Base-by-base conservation (phyloP, 1,140 invertebrate species). In the Druon quercuslanigerum region DNA sequence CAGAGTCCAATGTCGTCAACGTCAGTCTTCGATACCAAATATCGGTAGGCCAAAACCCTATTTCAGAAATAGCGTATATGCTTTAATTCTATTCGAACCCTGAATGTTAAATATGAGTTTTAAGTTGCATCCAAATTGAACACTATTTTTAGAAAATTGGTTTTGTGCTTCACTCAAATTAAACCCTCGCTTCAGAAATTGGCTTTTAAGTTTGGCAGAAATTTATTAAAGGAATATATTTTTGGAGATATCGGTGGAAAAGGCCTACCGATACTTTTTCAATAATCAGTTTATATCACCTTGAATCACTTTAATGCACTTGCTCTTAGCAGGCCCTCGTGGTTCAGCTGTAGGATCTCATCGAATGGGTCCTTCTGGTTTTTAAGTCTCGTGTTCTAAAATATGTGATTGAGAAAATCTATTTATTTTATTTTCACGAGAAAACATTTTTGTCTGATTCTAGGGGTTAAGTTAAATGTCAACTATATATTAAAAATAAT, bases 281-380 rank as follows among this genome's bases (percentile, higher is more conserved):
- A 78, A 17, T 66, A 73, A 51, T 51, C 50, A 77, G 54, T 77
- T 78, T 33, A 50, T 52, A 82, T 85, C 82, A 81, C 77, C 40
- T 60, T 60, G 60, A 78, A 76, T 83, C 81, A 78, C 83, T 80
- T 66, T 14, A 72, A 74, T 84, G 87, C 87, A 88, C 86, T 81
- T 52, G 87, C 87, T 88, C 82, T 75, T 88, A 88, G 85, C 85
- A 83, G 50, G 17, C 60, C 19, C 56, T 66, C n/a, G 52, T 60
- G 56, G 33, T 56, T 40, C 73, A 75, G 71, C 72, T 82, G 76
- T 80, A 83, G 75, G 79, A 76, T 73, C 76, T 83, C 79, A 76
- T 82, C 73, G 82, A 79, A 77, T 81, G 79, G 84, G 79, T 84
- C 79, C 83, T 85, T 85, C 79, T 46, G 54, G 25, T 51, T 75